These are phyloP conservation scores for Embidobia sp. DNA, from an alignment of 2,888 invertebrate species.

Conservation along the genomic window DNA sequence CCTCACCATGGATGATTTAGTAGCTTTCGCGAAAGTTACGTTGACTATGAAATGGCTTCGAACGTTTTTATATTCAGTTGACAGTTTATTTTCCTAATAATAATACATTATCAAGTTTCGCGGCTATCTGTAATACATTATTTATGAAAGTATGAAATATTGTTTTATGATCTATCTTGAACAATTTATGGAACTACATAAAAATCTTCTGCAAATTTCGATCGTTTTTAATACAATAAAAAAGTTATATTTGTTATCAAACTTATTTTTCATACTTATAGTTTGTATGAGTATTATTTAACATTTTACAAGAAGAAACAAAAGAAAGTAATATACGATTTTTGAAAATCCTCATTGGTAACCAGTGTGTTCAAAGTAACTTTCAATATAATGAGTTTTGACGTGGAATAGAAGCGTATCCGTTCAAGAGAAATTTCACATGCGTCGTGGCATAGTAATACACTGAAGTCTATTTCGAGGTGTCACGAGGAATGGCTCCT, in stretches of 20 bases:
- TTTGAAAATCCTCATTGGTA: constrained; percentile 19
- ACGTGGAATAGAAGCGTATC: constrained; percentile 63
- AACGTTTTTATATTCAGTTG: constrained; percentile 24
- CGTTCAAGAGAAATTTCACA: constrained; percentile 69
- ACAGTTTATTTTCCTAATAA: neutral
- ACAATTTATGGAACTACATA: too few species aligned
- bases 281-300: too few species aligned
- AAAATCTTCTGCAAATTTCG: too few species aligned
- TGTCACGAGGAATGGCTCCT: constrained; percentile 77
- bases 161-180: too few species aligned
- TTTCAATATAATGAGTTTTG: constrained; percentile 69
- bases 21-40: constrained; percentile 70
- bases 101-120: too few species aligned
- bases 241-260: too few species aligned
- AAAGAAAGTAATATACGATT: constrained; percentile 2
- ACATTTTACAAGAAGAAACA: too few species aligned
- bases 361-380: constrained; percentile 61
- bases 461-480: constrained; percentile 76
- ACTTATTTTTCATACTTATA: too few species aligned
- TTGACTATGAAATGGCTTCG: constrained; percentile 26
- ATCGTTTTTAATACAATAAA: too few species aligned
- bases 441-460: constrained; percentile 71
- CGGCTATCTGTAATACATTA: too few species aligned
- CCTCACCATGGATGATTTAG: constrained; percentile 78
- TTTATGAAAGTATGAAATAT: too few species aligned